Base-by-base conservation (phyloP, 2,113 vertebrate genomes). In the Aramus guarauna region DNA sequence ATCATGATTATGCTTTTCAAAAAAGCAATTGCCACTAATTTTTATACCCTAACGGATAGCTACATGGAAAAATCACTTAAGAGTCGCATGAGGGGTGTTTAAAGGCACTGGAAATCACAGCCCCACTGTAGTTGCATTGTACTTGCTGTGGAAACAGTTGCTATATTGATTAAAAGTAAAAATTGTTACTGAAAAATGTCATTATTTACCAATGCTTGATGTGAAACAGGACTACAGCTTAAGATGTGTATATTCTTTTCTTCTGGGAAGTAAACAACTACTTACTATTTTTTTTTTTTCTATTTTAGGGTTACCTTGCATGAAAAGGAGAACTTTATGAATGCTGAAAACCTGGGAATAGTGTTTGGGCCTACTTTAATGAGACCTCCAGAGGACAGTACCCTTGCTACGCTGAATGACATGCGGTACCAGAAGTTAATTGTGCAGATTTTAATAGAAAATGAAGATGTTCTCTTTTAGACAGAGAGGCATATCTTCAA, bases 251-350 rank as follows among this genome's bases (percentile, higher is more conserved):
- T 77, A 55, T 11, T 71, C 19, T 64, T 88, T 85, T 88, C 56
- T 89, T 83, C 21, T 58, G 56, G 64, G 13, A 83, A 88, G 32
- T 39, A 73, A 91, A 45, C 32, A 75, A 41, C 53, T 73, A 47
- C 60, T 81, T 81, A 63, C 30, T 24, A 17, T 18, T 34, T 93
- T 37, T 15, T 62, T 50, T 58, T 78, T 5, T 88, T 66, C 19
- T 68, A 29, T 91, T 97, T 60, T 97, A 99, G 99, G 97, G 99
- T 99, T 91, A 99, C 99, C 27, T 96, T 99, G 98, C 99, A 99
- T 81, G 99, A 99, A 97, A 99, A 99, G 96, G 99, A 99, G 72
- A 99, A 99, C 97, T 98, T 99, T 78, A 99, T 99, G 99, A 99
- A 98, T 27, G 97, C 99, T 56, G 99, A 99, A 97, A 99, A 99